Evolutionary conservation across 2,888 invertebrate genomes (phyloP), one percentile per base, ranked within the genome.

Genomic region (Machimus atricapillus): DNA sequence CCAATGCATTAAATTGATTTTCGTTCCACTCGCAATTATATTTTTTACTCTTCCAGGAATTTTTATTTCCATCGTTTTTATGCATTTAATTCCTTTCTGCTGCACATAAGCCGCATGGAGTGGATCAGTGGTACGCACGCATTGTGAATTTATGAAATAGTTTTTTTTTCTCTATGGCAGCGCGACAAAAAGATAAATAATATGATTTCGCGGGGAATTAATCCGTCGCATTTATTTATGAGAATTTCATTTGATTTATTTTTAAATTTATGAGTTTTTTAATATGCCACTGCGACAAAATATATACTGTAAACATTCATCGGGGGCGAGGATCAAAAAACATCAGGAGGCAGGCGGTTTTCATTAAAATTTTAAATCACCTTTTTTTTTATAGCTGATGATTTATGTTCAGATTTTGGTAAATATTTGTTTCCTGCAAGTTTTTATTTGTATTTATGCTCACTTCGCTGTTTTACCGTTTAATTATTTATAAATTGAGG

Each of bases 181-280:
- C 76, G 40, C 16, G 40, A 76, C 40, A 31, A 46, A 52, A 31
- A 34, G 31, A 56, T 81, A 81, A 81, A 81, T 79, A 79, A 79
- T 52, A 56, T 81, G 81, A 81, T 81, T 56, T 81, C 56, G 40
- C 81, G 16, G 81, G 52, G 81, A 81, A 81, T 81, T 52, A 81
- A 81, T 46, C 27, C 81, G 40, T 40, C 52, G 16, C 52, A 31
- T 81, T 81, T 81, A 81, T 81, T 46, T 81, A 81, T 81, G 52
- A 81, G 46, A 52, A n/a, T 81, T 81, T 81, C 27, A 81, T 81
- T 81, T 81, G 81, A 81, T 81, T 52, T 81, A 81, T 81, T 56
- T 52, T 81, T 40, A 52, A 56, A 81, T 81, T 52, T 81, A 43
- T 16, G 78, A 78, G 78, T 37, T 76, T 78, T 78, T 78, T 23